phyloP scores from a whole-genome alignment of 2,888 invertebrate species.

The Bedellia somnulentella region DNA sequence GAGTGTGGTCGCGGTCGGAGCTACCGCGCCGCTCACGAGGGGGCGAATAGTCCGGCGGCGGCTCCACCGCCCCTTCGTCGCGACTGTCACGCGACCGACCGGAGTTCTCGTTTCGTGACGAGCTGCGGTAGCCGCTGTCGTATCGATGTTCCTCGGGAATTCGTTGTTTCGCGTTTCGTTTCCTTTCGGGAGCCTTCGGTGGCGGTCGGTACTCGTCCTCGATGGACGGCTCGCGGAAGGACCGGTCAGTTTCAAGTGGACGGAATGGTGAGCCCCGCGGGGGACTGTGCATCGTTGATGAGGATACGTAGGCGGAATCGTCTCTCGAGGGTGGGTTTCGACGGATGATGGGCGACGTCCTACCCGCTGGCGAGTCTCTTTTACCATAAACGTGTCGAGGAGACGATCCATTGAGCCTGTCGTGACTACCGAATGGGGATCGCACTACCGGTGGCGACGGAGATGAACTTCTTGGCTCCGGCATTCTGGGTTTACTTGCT shows the following conservation, averaged over 20 bases:
- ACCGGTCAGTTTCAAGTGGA: conserved; percentile 41
- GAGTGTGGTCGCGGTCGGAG: conserved; percentile 43
- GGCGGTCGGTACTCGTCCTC: conserved; percentile 58
- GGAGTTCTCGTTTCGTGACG: conserved; percentile 56
- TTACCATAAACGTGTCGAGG: conserved; percentile 44
- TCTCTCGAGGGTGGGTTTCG: conserved; percentile 55
- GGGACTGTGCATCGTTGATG: conserved; percentile 59
- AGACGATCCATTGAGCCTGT: conserved; percentile 37
- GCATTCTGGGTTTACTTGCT: conserved; percentile 52
- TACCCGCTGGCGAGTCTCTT: conserved; percentile 43
- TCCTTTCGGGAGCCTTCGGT: conserved; percentile 68
- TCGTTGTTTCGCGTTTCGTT: conserved; percentile 61
- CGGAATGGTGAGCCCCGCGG: conserved; percentile 55
- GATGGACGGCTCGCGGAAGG: conserved; percentile 51
- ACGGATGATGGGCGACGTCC: conserved; percentile 40
- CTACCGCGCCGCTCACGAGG: conserved; percentile 51
- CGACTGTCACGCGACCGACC: conserved; percentile 47
- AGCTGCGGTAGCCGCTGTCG: conserved; percentile 61
- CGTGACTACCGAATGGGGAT: conserved; percentile 42
- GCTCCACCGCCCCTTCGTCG: conserved; percentile 60
- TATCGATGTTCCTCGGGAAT: conserved; percentile 49
- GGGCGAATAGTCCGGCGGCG: conserved; percentile 74
- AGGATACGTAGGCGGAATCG: conserved; percentile 60
- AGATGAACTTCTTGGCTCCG: conserved; percentile 48
- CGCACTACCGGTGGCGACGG: conserved; percentile 43